A percentile compares a stretch with the other conserved stretches of the same genome.
Conservation (phyloP, 2,888 invertebrate species). For the Rhopalosiphum nymphaeae region DNA sequence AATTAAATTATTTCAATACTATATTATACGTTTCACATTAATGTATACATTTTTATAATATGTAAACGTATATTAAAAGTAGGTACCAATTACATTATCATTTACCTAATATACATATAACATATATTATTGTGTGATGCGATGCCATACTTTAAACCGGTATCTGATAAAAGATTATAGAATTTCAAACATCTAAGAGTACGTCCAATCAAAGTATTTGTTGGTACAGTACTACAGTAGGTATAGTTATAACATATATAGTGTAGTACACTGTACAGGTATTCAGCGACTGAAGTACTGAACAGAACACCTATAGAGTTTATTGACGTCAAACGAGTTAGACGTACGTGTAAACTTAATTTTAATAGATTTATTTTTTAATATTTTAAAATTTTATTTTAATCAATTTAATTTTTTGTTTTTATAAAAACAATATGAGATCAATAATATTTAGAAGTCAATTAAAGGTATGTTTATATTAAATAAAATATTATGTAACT, state of each 20-base stretch:
- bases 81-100: background rate
- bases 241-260: background rate
- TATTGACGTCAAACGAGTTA: background rate
- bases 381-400: background rate
- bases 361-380: constrained; percentile 1
- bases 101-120: background rate
- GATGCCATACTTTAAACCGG: constrained; percentile 37
- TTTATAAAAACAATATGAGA: constrained; percentile 29
- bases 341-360: background rate
- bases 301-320: background rate
- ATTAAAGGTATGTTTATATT: constrained; percentile 43
- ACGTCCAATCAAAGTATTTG: background rate
- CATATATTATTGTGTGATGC: background rate
- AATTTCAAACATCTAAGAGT: background rate
- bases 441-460: constrained; percentile 43
- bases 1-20: background rate
- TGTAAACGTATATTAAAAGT: background rate
- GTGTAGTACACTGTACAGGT: background rate
- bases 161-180: constrained; percentile 30
- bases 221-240: background rate
- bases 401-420: background rate
- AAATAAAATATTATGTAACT: background rate
- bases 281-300: background rate
- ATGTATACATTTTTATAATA: background rate
- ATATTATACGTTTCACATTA: background rate